Evolutionary conservation across 2,888 invertebrate species (phyloP).

Genomic region (Platycheirus rosarum): DNA sequence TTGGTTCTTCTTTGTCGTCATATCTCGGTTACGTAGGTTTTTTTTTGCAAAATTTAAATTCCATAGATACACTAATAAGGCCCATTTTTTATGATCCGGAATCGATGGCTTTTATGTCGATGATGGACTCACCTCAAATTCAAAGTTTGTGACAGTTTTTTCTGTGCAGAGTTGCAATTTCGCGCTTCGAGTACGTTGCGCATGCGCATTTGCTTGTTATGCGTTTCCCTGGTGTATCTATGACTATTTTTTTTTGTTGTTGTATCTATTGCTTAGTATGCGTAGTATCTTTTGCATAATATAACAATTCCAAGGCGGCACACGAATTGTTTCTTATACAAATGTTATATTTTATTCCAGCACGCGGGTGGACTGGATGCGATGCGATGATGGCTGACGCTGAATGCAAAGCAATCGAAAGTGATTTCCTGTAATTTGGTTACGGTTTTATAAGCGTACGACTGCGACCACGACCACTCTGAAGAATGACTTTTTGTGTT

Average conservation of each 20-base stretch:
- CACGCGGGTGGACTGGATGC: slow-evolving; percentile 45
- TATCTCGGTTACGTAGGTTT: slow-evolving; percentile 55
- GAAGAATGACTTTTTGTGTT: not conserved
- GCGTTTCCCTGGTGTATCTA: slow-evolving; percentile 18
- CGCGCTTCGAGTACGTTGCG: slow-evolving; percentile 52
- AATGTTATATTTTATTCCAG: slow-evolving; percentile 12
- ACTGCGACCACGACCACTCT: too few species aligned
- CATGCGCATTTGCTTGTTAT: slow-evolving; percentile 58
- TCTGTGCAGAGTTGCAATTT: slow-evolving; percentile 21
- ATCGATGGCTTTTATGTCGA: slow-evolving; percentile 16
- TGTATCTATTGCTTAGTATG: slow-evolving; percentile 24
- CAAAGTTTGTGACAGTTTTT: slow-evolving; percentile 34
- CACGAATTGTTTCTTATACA: too few species aligned
- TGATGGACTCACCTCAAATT: slow-evolving; percentile 51
- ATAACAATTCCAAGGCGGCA: slow-evolving; percentile 59
- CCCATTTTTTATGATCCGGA: slow-evolving; percentile 12
- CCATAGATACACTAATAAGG: slow-evolving; percentile 42
- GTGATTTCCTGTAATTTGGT: slow-evolving; percentile 73
- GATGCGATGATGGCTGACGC: slow-evolving; percentile 27
- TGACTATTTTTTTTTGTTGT: not conserved
- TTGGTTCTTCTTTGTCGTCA: slow-evolving; percentile 49
- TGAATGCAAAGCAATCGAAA: slow-evolving; percentile 73
- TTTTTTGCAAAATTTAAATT: slow-evolving; percentile 68
- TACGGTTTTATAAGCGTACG: slow-evolving; percentile 57
- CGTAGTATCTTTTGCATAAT: slow-evolving; percentile 65